Conservation (phyloP, 2,888 invertebrate species). For the Cylindroiulus punctatus region DNA sequence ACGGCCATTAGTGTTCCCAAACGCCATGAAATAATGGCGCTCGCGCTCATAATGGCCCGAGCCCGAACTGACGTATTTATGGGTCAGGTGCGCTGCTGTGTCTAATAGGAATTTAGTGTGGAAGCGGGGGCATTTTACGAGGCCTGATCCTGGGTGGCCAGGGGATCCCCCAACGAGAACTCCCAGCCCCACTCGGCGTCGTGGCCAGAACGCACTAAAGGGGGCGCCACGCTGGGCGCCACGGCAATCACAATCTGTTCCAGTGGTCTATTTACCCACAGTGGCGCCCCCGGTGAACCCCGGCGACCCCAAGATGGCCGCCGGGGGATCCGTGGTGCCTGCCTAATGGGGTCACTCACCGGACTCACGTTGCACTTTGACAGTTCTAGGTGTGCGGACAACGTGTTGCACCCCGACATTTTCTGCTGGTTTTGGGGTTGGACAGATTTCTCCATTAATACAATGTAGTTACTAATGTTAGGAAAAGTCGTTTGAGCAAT, state of each 20-base stretch:
- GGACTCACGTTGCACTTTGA: not conserved
- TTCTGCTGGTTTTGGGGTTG: not conserved
- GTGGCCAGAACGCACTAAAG: not conserved
- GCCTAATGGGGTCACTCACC: not conserved
- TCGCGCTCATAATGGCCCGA: not conserved
- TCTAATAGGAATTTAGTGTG: constrained; percentile 17
- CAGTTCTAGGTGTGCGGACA: not conserved
- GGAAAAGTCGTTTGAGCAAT: too few species aligned
- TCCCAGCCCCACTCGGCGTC: not conserved
- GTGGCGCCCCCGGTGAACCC: constrained; percentile 38
- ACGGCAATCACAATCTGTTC: constrained; percentile 32
- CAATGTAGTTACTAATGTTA: too few species aligned
- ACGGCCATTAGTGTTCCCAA: not conserved
- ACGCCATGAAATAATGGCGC: not conserved
- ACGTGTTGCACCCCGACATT: not conserved
- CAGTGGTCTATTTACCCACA: constrained; percentile 42
- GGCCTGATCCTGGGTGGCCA: constrained; percentile 9
- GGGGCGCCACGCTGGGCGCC: constrained; percentile 1
- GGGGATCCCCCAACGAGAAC: constrained; percentile 38
- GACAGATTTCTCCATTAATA: not conserved
- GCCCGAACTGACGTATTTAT: not conserved
- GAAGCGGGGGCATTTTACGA: not conserved
- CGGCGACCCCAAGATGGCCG: constrained; percentile 29
- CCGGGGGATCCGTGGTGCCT: not conserved
- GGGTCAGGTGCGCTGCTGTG: constrained; percentile 27